Evolutionary conservation across 2,797 vertebrate genomes (phyloP).

Genomic region (Oophaga sylvatica): DNA sequence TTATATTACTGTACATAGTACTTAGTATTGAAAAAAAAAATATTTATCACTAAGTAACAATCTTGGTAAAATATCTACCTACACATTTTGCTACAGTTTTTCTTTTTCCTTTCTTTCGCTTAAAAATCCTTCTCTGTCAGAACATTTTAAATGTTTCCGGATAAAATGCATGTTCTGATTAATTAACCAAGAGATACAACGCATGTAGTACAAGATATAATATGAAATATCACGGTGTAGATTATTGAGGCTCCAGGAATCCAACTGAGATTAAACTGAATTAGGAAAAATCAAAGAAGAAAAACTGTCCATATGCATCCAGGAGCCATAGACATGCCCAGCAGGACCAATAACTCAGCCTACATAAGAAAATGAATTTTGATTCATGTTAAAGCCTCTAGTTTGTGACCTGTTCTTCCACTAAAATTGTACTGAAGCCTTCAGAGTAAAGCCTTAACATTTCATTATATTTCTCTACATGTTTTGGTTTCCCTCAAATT

Average conservation of each 20-base stretch:
- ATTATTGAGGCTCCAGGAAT: conserved; percentile 14
- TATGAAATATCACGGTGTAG: conserved; percentile 21
- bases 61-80: background rate
- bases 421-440: background rate
- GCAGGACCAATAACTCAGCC: conserved; percentile 30
- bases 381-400: conserved; percentile 18
- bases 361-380: conserved; percentile 28
- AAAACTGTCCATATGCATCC: conserved; percentile 8
- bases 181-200: conserved; percentile 8
- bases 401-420: conserved; percentile 26
- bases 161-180: conserved; percentile 1
- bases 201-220: conserved; percentile 5
- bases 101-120: background rate
- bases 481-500: conserved; percentile 13
- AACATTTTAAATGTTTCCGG: background rate
- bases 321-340: conserved; percentile 28
- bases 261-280: conserved; percentile 48
- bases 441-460: conserved; percentile 19
- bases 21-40: background rate
- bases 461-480: conserved; percentile 5
- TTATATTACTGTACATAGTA: background rate
- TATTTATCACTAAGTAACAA: background rate
- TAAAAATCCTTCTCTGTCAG: background rate
- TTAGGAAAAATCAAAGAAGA: conserved; percentile 38
- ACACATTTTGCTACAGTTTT: background rate